Evolutionary conservation across 2,797 vertebrate species (phyloP).

Genomic region (Poeciliopsis presidionis): DNA sequence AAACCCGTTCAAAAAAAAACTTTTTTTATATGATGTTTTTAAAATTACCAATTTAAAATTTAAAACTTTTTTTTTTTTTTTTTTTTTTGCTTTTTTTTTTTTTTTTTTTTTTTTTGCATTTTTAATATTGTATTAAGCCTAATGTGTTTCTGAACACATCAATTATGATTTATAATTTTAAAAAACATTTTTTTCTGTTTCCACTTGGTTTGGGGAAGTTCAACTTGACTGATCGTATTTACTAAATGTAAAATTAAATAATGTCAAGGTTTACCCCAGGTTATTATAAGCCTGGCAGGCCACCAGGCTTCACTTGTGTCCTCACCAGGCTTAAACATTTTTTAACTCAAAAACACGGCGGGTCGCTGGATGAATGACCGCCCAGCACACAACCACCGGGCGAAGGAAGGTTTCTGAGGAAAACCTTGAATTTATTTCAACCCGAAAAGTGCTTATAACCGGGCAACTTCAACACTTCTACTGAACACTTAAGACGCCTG

Average conservation of each 20-base stretch:
- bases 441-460: not conserved
- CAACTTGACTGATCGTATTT: not conserved
- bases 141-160: not conserved
- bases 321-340: too few species aligned
- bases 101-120: not conserved
- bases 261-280: not conserved
- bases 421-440: not conserved
- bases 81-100: too few species aligned
- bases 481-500: not conserved
- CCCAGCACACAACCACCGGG: too few species aligned
- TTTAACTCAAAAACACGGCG: too few species aligned
- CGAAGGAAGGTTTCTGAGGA: too few species aligned
- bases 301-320: too few species aligned
- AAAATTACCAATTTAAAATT: too few species aligned
- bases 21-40: too few species aligned
- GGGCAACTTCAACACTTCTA: not conserved
- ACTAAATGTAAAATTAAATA: not conserved
- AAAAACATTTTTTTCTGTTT: not conserved
- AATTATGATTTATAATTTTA: not conserved
- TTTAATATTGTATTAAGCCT: not conserved
- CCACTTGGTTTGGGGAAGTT: not conserved
- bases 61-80: too few species aligned
- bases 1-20: too few species aligned
- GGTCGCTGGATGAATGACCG: too few species aligned
- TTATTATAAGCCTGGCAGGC: too few species aligned